These are phyloP conservation scores for Danio choprae DNA, from an alignment of 2,797 vertebrate species.

Conservation along the genomic window DNA sequence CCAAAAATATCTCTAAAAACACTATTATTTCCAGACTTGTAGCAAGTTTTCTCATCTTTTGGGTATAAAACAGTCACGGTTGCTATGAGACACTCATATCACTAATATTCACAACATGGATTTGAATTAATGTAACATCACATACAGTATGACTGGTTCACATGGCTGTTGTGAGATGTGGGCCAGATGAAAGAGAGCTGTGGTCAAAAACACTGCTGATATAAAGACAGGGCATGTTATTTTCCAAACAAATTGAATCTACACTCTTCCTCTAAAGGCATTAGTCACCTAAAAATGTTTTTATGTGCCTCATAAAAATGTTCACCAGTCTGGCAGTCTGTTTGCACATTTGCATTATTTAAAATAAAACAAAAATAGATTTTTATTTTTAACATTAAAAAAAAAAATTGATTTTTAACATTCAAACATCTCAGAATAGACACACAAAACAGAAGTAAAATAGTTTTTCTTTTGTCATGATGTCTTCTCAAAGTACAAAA, in stretches of 20 bases:
- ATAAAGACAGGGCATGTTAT: neutral
- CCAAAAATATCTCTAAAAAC: conserved; percentile 17
- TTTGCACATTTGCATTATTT: neutral
- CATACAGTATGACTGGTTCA: conserved; percentile 20
- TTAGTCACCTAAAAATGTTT: neutral
- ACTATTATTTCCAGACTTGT: conserved; percentile 31
- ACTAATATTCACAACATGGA: conserved; percentile 32
- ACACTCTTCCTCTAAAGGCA: conserved; percentile 4
- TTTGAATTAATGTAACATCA: conserved; percentile 45
- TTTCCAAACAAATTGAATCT: conserved; percentile 35
- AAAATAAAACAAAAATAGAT: too few species aligned
- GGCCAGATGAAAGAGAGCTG: conserved; percentile 13
- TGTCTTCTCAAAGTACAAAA: too few species aligned
- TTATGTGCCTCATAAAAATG: neutral
- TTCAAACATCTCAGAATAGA: neutral
- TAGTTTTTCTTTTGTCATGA: neutral
- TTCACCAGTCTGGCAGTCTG: neutral
- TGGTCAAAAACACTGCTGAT: conserved; percentile 27
- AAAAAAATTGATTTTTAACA: too few species aligned
- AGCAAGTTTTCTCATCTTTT: conserved; percentile 36
- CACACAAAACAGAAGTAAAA: neutral
- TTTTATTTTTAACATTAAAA: too few species aligned
- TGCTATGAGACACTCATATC: conserved; percentile 51
- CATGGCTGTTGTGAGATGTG: conserved; percentile 20
- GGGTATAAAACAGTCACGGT: conserved; percentile 52